phyloP scores from a whole-genome alignment of 1,140 invertebrate genomes.

The Patella vulgata region DNA sequence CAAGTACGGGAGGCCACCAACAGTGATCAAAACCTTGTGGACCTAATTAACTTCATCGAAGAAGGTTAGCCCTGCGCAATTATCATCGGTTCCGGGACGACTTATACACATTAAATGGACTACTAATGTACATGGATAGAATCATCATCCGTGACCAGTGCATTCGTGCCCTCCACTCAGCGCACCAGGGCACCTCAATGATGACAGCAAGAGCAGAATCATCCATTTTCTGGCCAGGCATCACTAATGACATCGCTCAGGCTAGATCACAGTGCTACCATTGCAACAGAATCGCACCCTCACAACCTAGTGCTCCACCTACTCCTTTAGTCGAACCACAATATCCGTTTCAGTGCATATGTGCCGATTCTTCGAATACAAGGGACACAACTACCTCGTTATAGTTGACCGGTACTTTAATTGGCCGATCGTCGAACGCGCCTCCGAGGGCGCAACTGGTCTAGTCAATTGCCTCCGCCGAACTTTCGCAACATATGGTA shows the following conservation, averaged over 20 bases:
- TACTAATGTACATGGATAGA: constrained; percentile 8
- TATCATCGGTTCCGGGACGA: constrained; percentile 9
- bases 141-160: constrained; percentile 3
- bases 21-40: neutral
- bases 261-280: constrained; percentile 14
- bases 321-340: constrained; percentile 17
- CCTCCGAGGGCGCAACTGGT: constrained; percentile 13
- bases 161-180: constrained; percentile 19
- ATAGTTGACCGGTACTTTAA: constrained; percentile 24
- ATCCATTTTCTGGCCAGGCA: constrained; percentile 16
- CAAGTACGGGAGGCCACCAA: neutral
- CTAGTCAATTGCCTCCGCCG: constrained; percentile 14
- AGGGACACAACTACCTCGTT: constrained; percentile 19
- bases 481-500: constrained; percentile 33
- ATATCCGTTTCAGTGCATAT: constrained; percentile 39
- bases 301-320: constrained; percentile 25
- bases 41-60: neutral
- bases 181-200: constrained; percentile 30
- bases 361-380: constrained; percentile 30
- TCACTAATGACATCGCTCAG: constrained; percentile 25
- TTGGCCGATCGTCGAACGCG: constrained; percentile 25
- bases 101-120: constrained; percentile 4
- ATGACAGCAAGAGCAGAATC: constrained; percentile 34
- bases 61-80: neutral
- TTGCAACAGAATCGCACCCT: constrained; percentile 31